Evolutionary conservation across 2,113 vertebrate genomes (phyloP).

Genomic region (Mesitornis unicolor): DNA sequence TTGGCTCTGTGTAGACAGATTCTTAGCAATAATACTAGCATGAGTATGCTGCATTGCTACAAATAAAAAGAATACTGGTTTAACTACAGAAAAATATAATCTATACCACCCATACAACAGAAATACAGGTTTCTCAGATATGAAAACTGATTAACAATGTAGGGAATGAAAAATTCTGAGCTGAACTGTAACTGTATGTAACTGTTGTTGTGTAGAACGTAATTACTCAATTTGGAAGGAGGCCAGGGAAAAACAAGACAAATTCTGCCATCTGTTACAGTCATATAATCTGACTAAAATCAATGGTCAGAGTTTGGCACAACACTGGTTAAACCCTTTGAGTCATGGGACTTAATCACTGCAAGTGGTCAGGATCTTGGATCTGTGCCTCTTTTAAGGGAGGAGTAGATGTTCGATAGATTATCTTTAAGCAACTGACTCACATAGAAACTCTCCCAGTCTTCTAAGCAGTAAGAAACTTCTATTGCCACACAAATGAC

Average conservation of each 20-base stretch:
- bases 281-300: background rate
- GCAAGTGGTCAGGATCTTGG: background rate
- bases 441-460: background rate
- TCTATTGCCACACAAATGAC: background rate
- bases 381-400: background rate
- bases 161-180: background rate
- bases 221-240: background rate
- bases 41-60: background rate
- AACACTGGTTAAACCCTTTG: background rate
- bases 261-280: slow-evolving; percentile 14
- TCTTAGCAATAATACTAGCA: background rate
- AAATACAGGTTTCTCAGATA: background rate
- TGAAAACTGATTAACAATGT: background rate
- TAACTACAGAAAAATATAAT: background rate
- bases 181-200: background rate
- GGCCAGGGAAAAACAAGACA: background rate
- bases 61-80: background rate
- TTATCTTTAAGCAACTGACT: background rate
- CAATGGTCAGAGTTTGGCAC: background rate
- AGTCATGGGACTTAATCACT: background rate
- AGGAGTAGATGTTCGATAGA: background rate
- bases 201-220: background rate
- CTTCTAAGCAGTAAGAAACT: background rate
- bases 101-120: background rate
- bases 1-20: background rate